These are phyloP conservation scores for Agriopis aurantiaria DNA, from an alignment of 2,888 invertebrate genomes.

Conservation along the genomic window DNA sequence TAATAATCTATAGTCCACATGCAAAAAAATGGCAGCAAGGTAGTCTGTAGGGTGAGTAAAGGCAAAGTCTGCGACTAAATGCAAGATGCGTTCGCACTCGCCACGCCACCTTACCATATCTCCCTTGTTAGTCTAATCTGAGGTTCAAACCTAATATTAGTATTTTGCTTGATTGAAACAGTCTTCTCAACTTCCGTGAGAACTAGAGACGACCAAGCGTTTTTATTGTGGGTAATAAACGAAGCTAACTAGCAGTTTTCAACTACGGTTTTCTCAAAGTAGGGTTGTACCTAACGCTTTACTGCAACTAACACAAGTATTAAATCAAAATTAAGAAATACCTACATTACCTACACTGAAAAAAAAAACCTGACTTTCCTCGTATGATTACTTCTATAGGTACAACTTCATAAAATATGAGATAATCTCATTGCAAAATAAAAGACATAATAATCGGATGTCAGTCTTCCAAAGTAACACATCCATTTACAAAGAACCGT, in stretches of 20 bases:
- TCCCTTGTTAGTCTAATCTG: no score
- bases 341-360: no score
- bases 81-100: no score
- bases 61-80: no score
- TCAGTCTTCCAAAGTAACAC: constrained; percentile 2
- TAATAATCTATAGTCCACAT: no score
- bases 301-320: not conserved
- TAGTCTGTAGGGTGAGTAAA: no score
- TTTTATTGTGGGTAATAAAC: not conserved
- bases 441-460: not conserved
- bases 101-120: no score
- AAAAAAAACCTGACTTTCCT: not conserved
- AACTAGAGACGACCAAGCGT: not conserved
- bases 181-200: constrained; percentile 1
- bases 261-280: not conserved
- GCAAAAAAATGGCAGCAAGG: no score
- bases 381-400: not conserved
- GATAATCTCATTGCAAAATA: constrained; percentile 9
- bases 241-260: not conserved
- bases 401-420: not conserved
- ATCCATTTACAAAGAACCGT: constrained; percentile 5
- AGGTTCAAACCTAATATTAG: not conserved
- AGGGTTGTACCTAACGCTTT: not conserved
- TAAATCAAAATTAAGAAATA: not conserved
- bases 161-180: constrained; percentile 6